Evolutionary conservation across 2,797 vertebrate species (phyloP), one percentile per base, ranked within the genome.

Genomic region (Sebastes matsubarae): DNA sequence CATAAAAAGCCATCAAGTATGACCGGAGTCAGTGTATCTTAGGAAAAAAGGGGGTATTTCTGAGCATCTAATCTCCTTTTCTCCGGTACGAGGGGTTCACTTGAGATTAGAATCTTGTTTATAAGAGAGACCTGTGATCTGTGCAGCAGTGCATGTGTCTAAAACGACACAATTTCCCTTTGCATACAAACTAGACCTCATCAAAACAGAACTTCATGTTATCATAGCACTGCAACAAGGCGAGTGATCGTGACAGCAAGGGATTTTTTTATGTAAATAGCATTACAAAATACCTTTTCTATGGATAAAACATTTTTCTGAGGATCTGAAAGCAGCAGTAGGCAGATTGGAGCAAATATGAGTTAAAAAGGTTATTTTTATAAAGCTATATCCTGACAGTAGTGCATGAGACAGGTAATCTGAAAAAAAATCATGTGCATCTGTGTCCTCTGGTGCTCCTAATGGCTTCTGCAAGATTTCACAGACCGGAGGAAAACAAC

Each of bases 31-130:
- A 61, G 68, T 88, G 80, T 86, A 91, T 89, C 63, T 82, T 65
- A 32, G 82, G 71, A 82, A 86, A 92, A 90, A 88, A 59, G 4
- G 58, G 84, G 50, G 80, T 61, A 81, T 91, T 91, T 91, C 84
- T 84, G 73, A 88, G 79, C 75, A 86, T 88, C 88, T 94, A 87
- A 94, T 93, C 91, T 91, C 80, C 66, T 87, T 89, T 87, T 85
- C 89, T 80, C 58, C 29, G 20, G 69, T 79, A 87, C 78, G 80
- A 90, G 65, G 64, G 63, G 65, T 83, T 87, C 84, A 91, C 87
- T 87, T 88, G 87, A 94, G 92, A 95, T 93, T 91, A 93, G 66
- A 88, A 94, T 94, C 90, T 91, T 93, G 89, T 93, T 94, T 93
- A 88, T 89, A 91, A 87, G 82, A 75, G 38, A 87, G 68, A 89